Conservation (phyloP, 2,888 invertebrate genomes). For the Ochlodes sylvanus region DNA sequence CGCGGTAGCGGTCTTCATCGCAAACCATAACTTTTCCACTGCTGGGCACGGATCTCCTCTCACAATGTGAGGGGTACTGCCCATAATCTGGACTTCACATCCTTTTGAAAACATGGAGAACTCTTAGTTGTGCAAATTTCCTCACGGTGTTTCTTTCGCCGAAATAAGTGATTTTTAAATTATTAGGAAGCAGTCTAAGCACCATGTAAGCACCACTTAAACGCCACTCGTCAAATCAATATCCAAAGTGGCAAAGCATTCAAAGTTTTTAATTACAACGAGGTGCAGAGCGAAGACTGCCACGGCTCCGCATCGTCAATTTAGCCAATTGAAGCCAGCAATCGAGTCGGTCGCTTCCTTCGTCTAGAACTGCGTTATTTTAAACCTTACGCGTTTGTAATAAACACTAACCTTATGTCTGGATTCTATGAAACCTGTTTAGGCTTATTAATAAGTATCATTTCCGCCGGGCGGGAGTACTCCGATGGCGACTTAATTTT, state of each 20-base stretch:
- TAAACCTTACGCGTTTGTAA: constrained; percentile 3
- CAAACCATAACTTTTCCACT: too few species aligned
- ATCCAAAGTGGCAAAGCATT: not conserved
- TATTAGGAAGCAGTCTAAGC: too few species aligned
- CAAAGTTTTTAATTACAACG: constrained; percentile 8
- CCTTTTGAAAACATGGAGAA: too few species aligned
- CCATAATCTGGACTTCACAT: too few species aligned
- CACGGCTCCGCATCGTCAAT: constrained; percentile 41
- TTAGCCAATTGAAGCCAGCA: constrained; percentile 48
- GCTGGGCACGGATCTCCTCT: too few species aligned
- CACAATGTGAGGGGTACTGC: too few species aligned
- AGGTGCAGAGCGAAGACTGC: constrained; percentile 8
- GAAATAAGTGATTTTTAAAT: too few species aligned
- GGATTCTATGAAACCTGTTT: constrained; percentile 5
- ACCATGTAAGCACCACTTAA: too few species aligned
- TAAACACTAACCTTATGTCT: not conserved
- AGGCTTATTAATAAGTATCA: constrained; percentile 8
- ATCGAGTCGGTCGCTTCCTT: constrained; percentile 3
- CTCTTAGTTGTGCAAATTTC: too few species aligned
- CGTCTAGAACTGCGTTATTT: not conserved
- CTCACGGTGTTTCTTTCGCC: too few species aligned
- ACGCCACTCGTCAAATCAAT: not conserved
- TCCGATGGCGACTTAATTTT: not conserved
- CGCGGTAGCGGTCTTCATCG: too few species aligned
- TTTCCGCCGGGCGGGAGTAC: not conserved